Evolutionary conservation across 53 echinoderm and acorn worm genomes (phyloP), one percentile per base, ranked within the genome.

Genomic region (Paracentrotus lividus): DNA sequence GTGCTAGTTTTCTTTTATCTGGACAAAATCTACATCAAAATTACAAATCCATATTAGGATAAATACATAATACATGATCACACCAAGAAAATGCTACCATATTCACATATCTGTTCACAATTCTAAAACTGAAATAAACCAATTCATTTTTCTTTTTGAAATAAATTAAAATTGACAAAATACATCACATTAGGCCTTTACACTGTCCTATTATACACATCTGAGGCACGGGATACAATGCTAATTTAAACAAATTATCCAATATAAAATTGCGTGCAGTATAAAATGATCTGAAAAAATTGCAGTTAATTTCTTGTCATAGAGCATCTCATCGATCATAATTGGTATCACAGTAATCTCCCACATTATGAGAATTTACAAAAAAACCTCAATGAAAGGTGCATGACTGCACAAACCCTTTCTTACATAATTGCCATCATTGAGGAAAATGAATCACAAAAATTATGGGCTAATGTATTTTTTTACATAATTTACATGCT

Each of bases 11-110:
- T 78, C 44, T 81, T 81, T 55, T 42, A 9, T 92, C 81, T 92
- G 92, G 92, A 92, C 92, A 92, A 92, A 92, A 92, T 92, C 92
- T 92, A 92, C 92, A 92, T 92, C 92, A 92, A 90, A 89, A 77
- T 92, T 92, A 92, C 92, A 92, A 77, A 92, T 78, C 91, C 91
- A 53, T 92, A 77, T 18, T 4, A 32, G 81, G 92, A 92, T 92
- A 92, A 92, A 92, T 92, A 92, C 81, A 92, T 56, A 92, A 92
- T 92, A 92, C 92, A 92, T 92, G 92, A 92, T 92, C 77, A 92
- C 56, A 92, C 59, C 81, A 92, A 78, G n/a, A 69, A 77, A 86
- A 53, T 56, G 61, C 92, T 92, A 92, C 60, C 24, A 75, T 43
- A 92, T 54, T 27, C 27, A 91, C 49, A 91, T 23, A 55, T 59